phyloP scores from a whole-genome alignment of 2,113 vertebrate genomes.

The Takifugu flavidus region DNA sequence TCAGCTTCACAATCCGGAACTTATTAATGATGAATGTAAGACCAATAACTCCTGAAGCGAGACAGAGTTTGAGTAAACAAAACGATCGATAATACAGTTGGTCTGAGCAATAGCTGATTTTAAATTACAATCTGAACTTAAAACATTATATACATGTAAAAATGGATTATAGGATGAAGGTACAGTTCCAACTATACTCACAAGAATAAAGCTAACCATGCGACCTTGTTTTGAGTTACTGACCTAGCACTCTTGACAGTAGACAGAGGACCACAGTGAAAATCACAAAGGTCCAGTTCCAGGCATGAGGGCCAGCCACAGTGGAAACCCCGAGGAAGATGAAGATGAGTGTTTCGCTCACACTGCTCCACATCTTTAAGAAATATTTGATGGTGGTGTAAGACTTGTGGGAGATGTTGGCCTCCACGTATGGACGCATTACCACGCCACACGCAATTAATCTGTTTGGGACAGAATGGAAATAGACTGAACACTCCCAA shows the following conservation, averaged over 20 bases:
- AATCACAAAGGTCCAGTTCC: constrained; percentile 94
- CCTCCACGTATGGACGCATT: constrained; percentile 95
- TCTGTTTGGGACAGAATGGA: constrained; percentile 56
- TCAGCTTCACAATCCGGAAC: constrained; percentile 92
- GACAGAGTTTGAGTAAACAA: not conserved
- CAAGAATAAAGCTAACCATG: not conserved
- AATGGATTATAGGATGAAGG: too few species aligned
- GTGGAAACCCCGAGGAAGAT: constrained; percentile 96
- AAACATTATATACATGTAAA: too few species aligned
- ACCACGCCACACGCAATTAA: constrained; percentile 88
- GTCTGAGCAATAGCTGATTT: too few species aligned
- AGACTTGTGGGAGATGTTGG: constrained; percentile 97
- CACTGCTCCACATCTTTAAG: constrained; percentile 99
- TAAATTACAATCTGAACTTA: too few species aligned
- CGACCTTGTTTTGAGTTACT: constrained; percentile 23
- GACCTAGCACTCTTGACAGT: constrained; percentile 87
- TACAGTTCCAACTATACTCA: too few species aligned
- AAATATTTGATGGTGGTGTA: constrained; percentile 98
- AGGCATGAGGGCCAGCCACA: constrained; percentile 85
- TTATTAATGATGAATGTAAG: constrained; percentile 93
- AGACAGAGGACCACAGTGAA: constrained; percentile 88
- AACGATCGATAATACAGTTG: too few species aligned
- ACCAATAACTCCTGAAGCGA: constrained; percentile 83
- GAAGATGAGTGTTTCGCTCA: constrained; percentile 97
- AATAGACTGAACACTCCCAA: too few species aligned